Evolutionary conservation across 2,797 vertebrate genomes (phyloP).

Genomic region (Melanotaenia maccullochi): DNA sequence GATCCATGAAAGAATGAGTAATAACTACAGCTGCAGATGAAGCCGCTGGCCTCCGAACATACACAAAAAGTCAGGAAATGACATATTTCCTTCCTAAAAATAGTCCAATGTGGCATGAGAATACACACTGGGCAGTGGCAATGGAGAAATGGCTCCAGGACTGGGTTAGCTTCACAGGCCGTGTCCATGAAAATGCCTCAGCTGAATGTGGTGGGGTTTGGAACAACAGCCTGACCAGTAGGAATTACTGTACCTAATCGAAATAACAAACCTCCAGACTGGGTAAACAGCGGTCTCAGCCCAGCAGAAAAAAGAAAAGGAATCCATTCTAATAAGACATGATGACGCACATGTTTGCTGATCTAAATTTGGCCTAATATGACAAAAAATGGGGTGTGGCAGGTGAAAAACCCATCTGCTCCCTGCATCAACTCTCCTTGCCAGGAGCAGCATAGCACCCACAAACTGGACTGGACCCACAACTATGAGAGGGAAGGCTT

Average conservation of each 20-base stretch:
- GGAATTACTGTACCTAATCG: slow-evolving; percentile 28
- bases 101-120: slow-evolving; percentile 37
- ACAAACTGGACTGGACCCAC: slow-evolving; percentile 47
- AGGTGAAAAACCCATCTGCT: slow-evolving; percentile 24
- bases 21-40: neutral
- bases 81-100: slow-evolving; percentile 44
- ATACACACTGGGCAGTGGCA: slow-evolving; percentile 37
- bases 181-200: slow-evolving; percentile 28
- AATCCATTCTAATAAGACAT: neutral
- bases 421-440: slow-evolving; percentile 8
- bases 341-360: neutral
- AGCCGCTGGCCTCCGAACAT: slow-evolving; percentile 1
- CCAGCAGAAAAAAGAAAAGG: neutral
- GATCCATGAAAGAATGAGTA: neutral
- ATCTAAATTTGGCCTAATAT: slow-evolving; percentile 11
- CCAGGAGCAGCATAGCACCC: slow-evolving; percentile 21
- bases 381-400: slow-evolving; percentile 12
- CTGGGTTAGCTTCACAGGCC: slow-evolving; percentile 27
- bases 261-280: slow-evolving; percentile 34
- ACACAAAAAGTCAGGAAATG: slow-evolving; percentile 31
- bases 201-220: slow-evolving; percentile 17
- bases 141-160: slow-evolving; percentile 10
- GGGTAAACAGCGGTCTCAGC: slow-evolving; percentile 15
- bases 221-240: slow-evolving; percentile 1
- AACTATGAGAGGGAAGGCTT: neutral